Evolutionary conservation across 2,888 invertebrate species (phyloP).

Genomic region (Hyalella azteca): DNA sequence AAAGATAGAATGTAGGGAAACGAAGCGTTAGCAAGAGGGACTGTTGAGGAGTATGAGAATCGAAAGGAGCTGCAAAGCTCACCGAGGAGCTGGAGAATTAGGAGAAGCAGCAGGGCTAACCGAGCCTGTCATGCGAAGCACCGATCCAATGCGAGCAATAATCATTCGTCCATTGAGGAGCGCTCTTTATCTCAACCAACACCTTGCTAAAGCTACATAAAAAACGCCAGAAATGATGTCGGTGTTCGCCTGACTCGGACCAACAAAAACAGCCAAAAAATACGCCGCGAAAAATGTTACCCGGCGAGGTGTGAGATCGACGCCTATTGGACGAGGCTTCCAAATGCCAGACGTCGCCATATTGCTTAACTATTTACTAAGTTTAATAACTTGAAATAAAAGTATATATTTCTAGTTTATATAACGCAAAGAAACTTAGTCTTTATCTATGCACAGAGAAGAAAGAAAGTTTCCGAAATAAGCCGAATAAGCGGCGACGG

Average conservation of each 20-base stretch:
- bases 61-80: too few relatives aligned
- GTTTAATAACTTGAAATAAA: background rate
- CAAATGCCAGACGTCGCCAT: background rate
- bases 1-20: too few relatives aligned
- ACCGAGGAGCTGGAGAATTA: too few relatives aligned
- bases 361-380: background rate
- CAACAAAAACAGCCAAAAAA: slow-evolving; percentile 21
- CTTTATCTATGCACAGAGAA: background rate
- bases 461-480: background rate
- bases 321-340: slow-evolving; percentile 19
- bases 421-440: background rate
- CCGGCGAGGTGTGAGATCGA: slow-evolving; percentile 20
- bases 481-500: background rate
- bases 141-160: slow-evolving; percentile 23
- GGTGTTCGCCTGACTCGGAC: slow-evolving; percentile 24
- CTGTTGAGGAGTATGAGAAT: too few relatives aligned
- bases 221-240: slow-evolving; percentile 33
- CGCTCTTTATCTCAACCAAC: slow-evolving; percentile 37
- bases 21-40: too few relatives aligned
- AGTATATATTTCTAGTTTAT: background rate
- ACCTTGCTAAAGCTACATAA: slow-evolving; percentile 24
- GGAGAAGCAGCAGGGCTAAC: too few relatives aligned
- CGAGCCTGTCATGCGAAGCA: slow-evolving; percentile 15
- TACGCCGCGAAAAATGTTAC: slow-evolving; percentile 5
- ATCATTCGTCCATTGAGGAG: slow-evolving; percentile 24